Conservation (phyloP, 2,888 invertebrate genomes). For the Trissolcus brochymenae region DNA sequence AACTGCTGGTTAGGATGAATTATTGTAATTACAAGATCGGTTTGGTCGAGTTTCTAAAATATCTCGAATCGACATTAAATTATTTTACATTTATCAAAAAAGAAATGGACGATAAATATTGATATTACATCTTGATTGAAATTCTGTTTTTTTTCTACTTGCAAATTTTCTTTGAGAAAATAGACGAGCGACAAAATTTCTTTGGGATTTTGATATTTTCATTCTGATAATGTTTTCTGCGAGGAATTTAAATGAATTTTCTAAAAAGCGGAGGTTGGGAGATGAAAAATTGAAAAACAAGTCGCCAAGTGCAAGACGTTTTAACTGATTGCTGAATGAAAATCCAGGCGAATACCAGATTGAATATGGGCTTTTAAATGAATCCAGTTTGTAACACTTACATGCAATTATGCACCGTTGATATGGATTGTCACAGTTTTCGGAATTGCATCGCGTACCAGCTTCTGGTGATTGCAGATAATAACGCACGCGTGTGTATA, state of each 20-base stretch:
- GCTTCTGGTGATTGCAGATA: slow-evolving; percentile 34
- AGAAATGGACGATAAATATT: too few species aligned
- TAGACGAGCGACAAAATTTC: too few species aligned
- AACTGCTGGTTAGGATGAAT: slow-evolving; percentile 3
- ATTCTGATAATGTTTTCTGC: slow-evolving; percentile 16
- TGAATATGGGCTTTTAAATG: slow-evolving; percentile 20
- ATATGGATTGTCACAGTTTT: slow-evolving; percentile 35
- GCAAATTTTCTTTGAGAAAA: too few species aligned
- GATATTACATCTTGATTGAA: too few species aligned
- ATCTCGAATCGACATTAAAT: not conserved
- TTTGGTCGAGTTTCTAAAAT: not conserved
- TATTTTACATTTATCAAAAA: too few species aligned
- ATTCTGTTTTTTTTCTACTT: too few species aligned
- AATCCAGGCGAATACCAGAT: slow-evolving; percentile 39
- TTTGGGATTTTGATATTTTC: slow-evolving; percentile 21
- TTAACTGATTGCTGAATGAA: slow-evolving; percentile 18
- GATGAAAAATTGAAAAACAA: slow-evolving; percentile 14
- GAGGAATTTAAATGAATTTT: slow-evolving; percentile 41
- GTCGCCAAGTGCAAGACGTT: slow-evolving; percentile 12
- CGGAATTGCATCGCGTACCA: slow-evolving; percentile 15
- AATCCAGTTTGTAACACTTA: slow-evolving; percentile 44
- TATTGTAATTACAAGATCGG: slow-evolving; percentile 27
- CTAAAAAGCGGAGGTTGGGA: not conserved
- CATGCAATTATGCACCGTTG: slow-evolving; percentile 33
- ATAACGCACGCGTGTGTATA: slow-evolving; percentile 7